A percentile compares a stretch with the other conserved stretches of the same genome.
Conservation (phyloP, 2,888 invertebrate species). For the Xylophagus ater region DNA sequence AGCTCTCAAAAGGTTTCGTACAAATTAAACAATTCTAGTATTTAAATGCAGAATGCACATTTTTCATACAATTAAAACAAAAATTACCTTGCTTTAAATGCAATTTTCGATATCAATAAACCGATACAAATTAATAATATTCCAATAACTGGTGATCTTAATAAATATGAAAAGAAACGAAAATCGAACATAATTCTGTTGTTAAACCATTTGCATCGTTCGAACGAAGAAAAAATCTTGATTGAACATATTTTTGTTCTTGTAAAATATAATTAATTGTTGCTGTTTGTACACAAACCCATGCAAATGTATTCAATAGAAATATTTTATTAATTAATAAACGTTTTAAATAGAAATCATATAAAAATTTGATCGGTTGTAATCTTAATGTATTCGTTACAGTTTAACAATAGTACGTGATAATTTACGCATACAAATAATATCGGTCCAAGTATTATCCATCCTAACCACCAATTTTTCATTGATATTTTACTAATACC, state of each 20-base stretch:
- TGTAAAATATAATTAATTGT: constrained; percentile 44
- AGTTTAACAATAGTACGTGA: constrained; percentile 42
- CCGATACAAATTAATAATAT: constrained; percentile 44
- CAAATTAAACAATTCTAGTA: neutral
- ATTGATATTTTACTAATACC: constrained; percentile 25
- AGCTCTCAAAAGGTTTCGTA: too few relatives aligned
- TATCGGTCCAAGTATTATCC: constrained; percentile 41
- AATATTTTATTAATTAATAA: constrained; percentile 46
- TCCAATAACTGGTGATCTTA: constrained; percentile 47
- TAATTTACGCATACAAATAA: constrained; percentile 41
- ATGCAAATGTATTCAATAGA: constrained; percentile 42
- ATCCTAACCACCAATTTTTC: constrained; percentile 43
- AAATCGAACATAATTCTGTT: constrained; percentile 46
- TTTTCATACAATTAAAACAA: neutral
- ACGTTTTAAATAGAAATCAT: constrained; percentile 39
- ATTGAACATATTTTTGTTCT: constrained; percentile 47
- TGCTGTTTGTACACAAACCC: constrained; percentile 43
- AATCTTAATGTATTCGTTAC: constrained; percentile 21
- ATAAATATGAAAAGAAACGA: constrained; percentile 42
- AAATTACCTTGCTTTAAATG: constrained; percentile 39
- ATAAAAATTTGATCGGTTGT: constrained; percentile 30
- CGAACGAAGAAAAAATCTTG: constrained; percentile 46
- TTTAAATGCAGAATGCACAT: too few relatives aligned
- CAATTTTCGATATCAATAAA: constrained; percentile 42
- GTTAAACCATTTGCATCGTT: constrained; percentile 41